A percentile compares a stretch with the other conserved stretches of the same genome.
These are phyloP conservation scores for Nipponia nippon DNA, from an alignment of 2,113 vertebrate species.

Conservation along the genomic window DNA sequence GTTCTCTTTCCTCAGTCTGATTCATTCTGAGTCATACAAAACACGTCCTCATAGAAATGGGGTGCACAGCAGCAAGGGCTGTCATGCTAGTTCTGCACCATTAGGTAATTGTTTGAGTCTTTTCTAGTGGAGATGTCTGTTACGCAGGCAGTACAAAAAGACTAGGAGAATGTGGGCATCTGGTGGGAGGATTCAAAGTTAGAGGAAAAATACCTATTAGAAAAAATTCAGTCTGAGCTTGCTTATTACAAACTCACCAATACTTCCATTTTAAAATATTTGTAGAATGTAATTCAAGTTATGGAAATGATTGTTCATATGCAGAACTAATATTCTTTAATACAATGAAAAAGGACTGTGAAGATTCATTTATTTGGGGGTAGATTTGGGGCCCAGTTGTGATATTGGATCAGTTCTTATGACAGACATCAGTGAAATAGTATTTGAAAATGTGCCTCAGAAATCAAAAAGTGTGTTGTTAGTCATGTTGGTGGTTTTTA, in stretches of 20 bases:
- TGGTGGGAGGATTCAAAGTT: constrained; percentile 46
- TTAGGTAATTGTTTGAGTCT: constrained; percentile 73
- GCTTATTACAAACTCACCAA: neutral
- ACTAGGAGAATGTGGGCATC: constrained; percentile 29
- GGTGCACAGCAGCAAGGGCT: constrained; percentile 53
- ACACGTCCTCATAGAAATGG: constrained; percentile 54
- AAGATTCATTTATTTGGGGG: too few relatives aligned
- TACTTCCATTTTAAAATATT: neutral
- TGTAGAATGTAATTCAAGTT: too few relatives aligned
- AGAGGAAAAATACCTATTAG: constrained; percentile 20
- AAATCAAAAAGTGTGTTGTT: neutral
- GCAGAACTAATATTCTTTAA: too few relatives aligned
- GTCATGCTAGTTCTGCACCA: constrained; percentile 71
- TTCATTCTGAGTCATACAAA: constrained; percentile 75
- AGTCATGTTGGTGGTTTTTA: neutral
- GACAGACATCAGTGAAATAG: neutral
- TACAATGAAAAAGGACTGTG: too few relatives aligned
- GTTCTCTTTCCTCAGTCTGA: constrained; percentile 61
- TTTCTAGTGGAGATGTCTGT: constrained; percentile 66
- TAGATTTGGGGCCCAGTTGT: neutral
- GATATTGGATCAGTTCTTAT: neutral
- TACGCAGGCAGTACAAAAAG: constrained; percentile 51
- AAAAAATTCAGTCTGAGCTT: neutral
- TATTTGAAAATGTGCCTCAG: neutral
- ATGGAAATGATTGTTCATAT: too few relatives aligned